Percentiles rank a stretch among this genome's conserved stretches.
Conservation (phyloP, 2,113 vertebrate genomes). For the Phaetusa simplex region DNA sequence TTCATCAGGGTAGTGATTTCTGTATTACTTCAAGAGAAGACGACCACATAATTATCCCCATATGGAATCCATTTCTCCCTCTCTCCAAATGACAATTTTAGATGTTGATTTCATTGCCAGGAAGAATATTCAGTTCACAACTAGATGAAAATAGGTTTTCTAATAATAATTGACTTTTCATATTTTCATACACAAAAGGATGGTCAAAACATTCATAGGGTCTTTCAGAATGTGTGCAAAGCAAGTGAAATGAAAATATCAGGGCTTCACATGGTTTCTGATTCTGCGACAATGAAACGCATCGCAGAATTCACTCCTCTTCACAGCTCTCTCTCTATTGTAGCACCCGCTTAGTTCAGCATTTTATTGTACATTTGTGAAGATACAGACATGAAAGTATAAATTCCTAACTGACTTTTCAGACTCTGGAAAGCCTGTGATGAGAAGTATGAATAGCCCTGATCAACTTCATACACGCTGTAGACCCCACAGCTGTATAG, state of each 20-base stretch:
- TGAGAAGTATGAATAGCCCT: not conserved
- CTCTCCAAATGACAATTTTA: conserved; percentile 13
- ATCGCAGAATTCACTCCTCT: not conserved
- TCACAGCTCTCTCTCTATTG: not conserved
- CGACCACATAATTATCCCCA: conserved; percentile 13
- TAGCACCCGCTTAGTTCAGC: not conserved
- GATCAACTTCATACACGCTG: not conserved
- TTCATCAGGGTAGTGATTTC: conserved; percentile 37
- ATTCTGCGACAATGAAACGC: not conserved
- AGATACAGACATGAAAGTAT: not conserved
- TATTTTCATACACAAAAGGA: not conserved
- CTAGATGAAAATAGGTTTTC: conserved; percentile 1
- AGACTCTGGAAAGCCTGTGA: not conserved
- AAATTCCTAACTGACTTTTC: not conserved
- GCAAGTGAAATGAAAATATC: not conserved
- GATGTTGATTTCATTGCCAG: not conserved
- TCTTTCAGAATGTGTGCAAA: not conserved
- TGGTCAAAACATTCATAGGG: not conserved
- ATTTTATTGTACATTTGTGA: not conserved
- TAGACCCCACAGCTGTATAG: not conserved
- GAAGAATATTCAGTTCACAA: not conserved
- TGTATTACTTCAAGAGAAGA: conserved; percentile 14
- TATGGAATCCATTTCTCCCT: conserved; percentile 9
- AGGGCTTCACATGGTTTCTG: not conserved
- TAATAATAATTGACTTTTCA: not conserved